Base-by-base conservation (phyloP, 1,140 invertebrate species). In the Drosophila repletoides region DNA sequence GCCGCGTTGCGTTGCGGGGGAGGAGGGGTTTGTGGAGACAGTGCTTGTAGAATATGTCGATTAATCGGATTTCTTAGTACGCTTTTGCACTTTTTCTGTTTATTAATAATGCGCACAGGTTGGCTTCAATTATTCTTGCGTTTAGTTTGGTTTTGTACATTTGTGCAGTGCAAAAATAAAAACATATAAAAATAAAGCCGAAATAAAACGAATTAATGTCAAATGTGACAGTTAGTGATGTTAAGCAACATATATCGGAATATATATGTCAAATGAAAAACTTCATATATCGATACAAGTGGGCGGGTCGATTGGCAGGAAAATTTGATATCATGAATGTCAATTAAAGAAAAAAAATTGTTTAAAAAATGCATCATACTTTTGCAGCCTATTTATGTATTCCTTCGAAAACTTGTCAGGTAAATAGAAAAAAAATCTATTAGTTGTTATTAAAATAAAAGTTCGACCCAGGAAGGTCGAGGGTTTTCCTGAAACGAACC, bases 131-230 rank as follows among this genome's bases (percentile, higher is more conserved):
- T 7, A 15, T 38, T 31, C 6, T 26, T 29, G 45, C 10, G 33
- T 1, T 3, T 5, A n/a, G 5, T 51, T 10, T 28, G 12, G 6
- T 29, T 24, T 52, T 38, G 46, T 52, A 61, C 64, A 67, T 67
- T 67, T 51, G 46, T 61, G 56, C 24, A 24, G 7, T 14, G 26
- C 46, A 24, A 67, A 60, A 53, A 26, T 45, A 9, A 67, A 67
- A 61, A 67, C 55, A 60, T 51, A 46, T 52, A 52, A 52, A 67
- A 67, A 61, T 67, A 67, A 67, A 52, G 58, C 56, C 46, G 46
- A 67, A 67, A 53, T 67, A 46, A 51, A 66, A 60, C 48, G 58
- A 22, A 52, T 55, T 66, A 43, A 43, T 66, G 63, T 66, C 63
- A 60, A 66, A 66, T 60, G 0, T 66, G 63, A 66, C 63, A 66